Conservation (phyloP, 2,888 invertebrate genomes). For the Acrobasis consociella region DNA sequence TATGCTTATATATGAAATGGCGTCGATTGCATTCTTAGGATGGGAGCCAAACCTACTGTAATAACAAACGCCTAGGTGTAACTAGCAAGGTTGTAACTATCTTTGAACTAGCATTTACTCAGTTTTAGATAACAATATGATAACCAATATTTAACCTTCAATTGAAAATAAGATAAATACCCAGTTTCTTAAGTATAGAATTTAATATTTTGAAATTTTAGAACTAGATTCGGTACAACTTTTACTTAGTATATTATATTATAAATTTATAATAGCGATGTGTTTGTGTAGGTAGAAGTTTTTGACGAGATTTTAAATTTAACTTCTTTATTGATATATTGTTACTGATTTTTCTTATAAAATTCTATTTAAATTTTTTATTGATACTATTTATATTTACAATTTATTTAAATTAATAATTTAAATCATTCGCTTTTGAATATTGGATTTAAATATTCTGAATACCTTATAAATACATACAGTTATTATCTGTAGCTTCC, state of each 20-base stretch:
- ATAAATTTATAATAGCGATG: too few relatives aligned
- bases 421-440: background rate
- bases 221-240: too few relatives aligned
- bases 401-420: background rate
- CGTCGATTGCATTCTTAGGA: constrained; percentile 57
- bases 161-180: background rate
- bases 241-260: too few relatives aligned
- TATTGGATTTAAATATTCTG: constrained; percentile 6
- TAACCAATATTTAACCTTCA: constrained; percentile 1
- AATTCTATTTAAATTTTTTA: too few relatives aligned
- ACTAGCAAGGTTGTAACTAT: constrained; percentile 34
- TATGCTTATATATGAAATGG: constrained; percentile 45
- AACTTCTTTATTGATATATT: background rate
- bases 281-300: too few relatives aligned
- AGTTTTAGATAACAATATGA: background rate
- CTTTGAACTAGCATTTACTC: constrained; percentile 1
- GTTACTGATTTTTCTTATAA: background rate
- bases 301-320: too few relatives aligned
- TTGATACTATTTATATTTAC: too few relatives aligned
- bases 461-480: constrained; percentile 28
- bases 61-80: constrained; percentile 39
- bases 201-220: too few relatives aligned
- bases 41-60: constrained; percentile 50
- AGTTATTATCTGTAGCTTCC: constrained; percentile 29
- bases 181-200: too few relatives aligned